Conservation (phyloP, 2,797 vertebrate species). For the Monodelphis domestica region DNA sequence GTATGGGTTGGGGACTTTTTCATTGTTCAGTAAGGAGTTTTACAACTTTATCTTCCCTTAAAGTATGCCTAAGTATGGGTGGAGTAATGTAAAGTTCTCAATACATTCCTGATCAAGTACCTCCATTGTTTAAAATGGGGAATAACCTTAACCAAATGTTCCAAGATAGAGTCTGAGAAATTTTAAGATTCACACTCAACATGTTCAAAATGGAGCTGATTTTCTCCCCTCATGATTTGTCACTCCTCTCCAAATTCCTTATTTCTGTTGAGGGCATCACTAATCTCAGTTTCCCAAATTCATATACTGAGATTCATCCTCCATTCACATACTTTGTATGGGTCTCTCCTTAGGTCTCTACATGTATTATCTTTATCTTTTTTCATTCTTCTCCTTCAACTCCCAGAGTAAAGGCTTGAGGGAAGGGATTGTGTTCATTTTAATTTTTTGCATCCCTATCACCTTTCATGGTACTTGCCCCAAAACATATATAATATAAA, state of each 20-base stretch:
- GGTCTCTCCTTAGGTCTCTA: neutral
- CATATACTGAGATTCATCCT: neutral
- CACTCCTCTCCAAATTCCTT: neutral
- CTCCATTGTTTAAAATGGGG: too few species aligned
- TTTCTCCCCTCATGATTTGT: neutral
- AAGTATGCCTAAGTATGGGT: too few species aligned
- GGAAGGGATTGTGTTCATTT: slow-evolving; percentile 39
- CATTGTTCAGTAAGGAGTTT: too few species aligned
- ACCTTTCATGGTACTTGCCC: neutral
- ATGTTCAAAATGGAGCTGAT: neutral
- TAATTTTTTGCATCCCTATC: neutral
- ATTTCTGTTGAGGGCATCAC: neutral
- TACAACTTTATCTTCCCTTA: too few species aligned
- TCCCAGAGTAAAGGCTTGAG: slow-evolving; percentile 35
- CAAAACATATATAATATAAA: neutral
- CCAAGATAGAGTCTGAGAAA: too few species aligned
- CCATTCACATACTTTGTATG: neutral
- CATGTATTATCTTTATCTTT: slow-evolving; percentile 30
- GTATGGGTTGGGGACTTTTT: too few species aligned
- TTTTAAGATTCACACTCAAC: too few species aligned
- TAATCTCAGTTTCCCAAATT: neutral
- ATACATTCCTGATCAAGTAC: too few species aligned
- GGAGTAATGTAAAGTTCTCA: too few species aligned
- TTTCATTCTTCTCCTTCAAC: neutral
- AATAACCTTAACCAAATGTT: too few species aligned